A percentile compares a stretch with the other conserved stretches of the same genome.
Conservation (phyloP, 2,888 invertebrate species). For the Gerris lacustris region DNA sequence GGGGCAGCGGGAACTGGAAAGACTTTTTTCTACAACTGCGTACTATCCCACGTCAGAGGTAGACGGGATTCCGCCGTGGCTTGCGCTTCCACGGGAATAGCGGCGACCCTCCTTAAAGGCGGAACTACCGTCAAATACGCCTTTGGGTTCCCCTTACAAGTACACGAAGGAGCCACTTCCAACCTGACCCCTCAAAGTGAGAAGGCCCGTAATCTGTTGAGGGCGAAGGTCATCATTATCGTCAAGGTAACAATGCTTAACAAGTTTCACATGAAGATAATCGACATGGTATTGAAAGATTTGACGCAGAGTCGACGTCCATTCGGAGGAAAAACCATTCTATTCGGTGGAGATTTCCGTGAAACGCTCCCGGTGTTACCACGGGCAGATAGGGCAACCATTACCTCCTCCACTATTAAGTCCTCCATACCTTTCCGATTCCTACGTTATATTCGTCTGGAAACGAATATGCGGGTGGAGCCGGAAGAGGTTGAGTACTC, state of each 20-base stretch:
- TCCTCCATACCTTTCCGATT: too few relatives aligned
- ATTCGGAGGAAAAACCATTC: constrained; percentile 31
- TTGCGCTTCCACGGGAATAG: not conserved
- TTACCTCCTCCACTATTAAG: too few relatives aligned
- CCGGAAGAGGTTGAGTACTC: constrained; percentile 15
- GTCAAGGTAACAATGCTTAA: not conserved
- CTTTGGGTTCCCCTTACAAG: not conserved
- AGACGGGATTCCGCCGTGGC: not conserved
- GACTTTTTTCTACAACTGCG: not conserved
- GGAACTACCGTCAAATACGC: not conserved
- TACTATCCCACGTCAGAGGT: not conserved
- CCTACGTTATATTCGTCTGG: constrained; percentile 31
- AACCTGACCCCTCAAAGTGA: not conserved
- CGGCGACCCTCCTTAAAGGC: not conserved
- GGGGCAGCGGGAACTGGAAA: not conserved
- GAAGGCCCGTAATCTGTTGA: not conserved
- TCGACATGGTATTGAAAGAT: constrained; percentile 6
- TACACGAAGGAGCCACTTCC: not conserved
- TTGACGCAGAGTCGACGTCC: constrained; percentile 15
- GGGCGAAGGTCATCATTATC: constrained; percentile 6
- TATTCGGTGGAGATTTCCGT: constrained; percentile 17
- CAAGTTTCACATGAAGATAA: not conserved
- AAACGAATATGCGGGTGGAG: constrained; percentile 18
- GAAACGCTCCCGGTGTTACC: constrained; percentile 13
- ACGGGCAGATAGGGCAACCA: too few relatives aligned